Evolutionary conservation across 2,888 invertebrate species (phyloP).

Genomic region (Trissonchulus sp.): DNA sequence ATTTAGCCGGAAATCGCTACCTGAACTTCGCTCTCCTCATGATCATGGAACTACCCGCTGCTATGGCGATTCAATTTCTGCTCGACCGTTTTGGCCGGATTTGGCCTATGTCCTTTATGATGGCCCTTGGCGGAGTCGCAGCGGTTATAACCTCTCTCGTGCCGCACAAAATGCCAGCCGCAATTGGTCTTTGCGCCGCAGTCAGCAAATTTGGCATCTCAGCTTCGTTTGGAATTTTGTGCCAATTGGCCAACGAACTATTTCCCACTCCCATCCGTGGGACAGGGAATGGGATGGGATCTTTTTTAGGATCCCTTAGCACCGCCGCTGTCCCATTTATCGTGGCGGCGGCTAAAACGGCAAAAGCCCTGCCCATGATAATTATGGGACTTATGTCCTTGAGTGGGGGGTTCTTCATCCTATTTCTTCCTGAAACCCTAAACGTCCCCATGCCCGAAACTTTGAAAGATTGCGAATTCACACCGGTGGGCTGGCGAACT

Average conservation of each 20-base stretch:
- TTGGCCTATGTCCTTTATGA: constrained; percentile 19
- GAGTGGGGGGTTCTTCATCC: constrained; percentile 7
- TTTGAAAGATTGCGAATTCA: constrained; percentile 8
- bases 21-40: constrained; percentile 26
- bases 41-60: constrained; percentile 30
- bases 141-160: constrained; percentile 21
- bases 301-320: constrained; percentile 10
- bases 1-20: constrained; percentile 30
- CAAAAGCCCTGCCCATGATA: constrained; percentile 16
- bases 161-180: constrained; percentile 3
- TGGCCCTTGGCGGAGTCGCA: constrained; percentile 27
- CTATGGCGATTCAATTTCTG: constrained; percentile 11
- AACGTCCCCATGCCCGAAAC: constrained; percentile 19
- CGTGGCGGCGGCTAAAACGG: constrained; percentile 4
- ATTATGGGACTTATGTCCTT: constrained; percentile 26
- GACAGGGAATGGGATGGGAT: constrained; percentile 20
- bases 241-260: constrained; percentile 27
- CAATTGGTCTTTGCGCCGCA: constrained; percentile 28
- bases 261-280: constrained; percentile 32
- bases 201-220: constrained; percentile 30
- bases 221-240: constrained; percentile 28
- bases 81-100: constrained; percentile 32
- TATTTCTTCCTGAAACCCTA: constrained; percentile 24
- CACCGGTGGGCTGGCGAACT: constrained; percentile 15
- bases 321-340: constrained; percentile 24